A percentile compares a stretch with the other conserved stretches of the same genome.
These are phyloP conservation scores for Strix uralensis DNA, from an alignment of 2,113 vertebrate species.

Conservation along the genomic window DNA sequence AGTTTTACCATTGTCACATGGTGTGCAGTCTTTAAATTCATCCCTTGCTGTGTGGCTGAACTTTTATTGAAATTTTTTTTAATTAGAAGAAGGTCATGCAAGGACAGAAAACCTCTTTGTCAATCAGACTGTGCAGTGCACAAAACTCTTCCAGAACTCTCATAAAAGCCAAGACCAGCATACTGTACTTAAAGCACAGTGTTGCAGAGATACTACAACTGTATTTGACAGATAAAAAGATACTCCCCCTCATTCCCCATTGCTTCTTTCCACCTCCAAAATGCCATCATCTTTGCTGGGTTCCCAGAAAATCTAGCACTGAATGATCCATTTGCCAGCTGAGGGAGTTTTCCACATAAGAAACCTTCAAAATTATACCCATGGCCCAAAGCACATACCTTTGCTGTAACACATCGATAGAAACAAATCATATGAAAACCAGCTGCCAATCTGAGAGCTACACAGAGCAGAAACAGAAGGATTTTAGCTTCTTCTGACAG, in stretches of 20 bases:
- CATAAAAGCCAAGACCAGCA: slow-evolving; percentile 14
- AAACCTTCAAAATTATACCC: neutral
- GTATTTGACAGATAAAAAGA: slow-evolving; percentile 33
- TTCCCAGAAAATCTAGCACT: slow-evolving; percentile 27
- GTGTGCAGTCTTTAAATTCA: slow-evolving; percentile 66
- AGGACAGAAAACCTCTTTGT: slow-evolving; percentile 63
- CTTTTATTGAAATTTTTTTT: slow-evolving; percentile 61
- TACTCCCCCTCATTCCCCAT: neutral
- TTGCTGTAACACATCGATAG: neutral
- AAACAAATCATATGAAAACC: neutral
- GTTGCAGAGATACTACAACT: slow-evolving; percentile 29
- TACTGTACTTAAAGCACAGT: neutral
- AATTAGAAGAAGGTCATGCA: slow-evolving; percentile 54
- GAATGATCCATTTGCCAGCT: neutral
- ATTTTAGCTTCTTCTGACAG: neutral
- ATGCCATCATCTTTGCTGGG: neutral
- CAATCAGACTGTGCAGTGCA: slow-evolving; percentile 32
- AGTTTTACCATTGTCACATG: slow-evolving; percentile 68
- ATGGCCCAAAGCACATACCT: neutral
- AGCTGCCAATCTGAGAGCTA: neutral
- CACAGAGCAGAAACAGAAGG: neutral
- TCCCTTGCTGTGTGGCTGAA: slow-evolving; percentile 66
- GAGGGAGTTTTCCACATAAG: slow-evolving; percentile 1
- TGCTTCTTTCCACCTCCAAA: slow-evolving; percentile 11
- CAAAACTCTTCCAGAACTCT: slow-evolving; percentile 54